A percentile compares a stretch with the other conserved stretches of the same genome.
Conservation (phyloP, 1,140 invertebrate genomes). For the Physella acuta region DNA sequence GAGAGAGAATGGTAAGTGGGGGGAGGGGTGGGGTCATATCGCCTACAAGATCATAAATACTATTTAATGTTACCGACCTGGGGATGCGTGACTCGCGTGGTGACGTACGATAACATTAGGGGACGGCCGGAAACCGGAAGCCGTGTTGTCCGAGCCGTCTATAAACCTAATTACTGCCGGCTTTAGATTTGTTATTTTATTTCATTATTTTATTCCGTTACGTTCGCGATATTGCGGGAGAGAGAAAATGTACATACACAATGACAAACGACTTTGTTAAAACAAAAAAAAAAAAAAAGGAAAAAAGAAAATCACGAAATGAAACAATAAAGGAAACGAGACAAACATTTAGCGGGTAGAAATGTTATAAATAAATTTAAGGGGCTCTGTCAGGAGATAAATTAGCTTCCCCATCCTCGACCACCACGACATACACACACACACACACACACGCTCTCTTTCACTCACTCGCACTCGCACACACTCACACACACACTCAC, state of each 20-base stretch:
- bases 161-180: constrained; percentile 16
- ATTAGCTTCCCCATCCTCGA: neutral
- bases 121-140: neutral
- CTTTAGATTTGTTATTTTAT: constrained; percentile 12
- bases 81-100: constrained; percentile 4
- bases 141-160: constrained; percentile 9
- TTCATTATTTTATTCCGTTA: constrained; percentile 10
- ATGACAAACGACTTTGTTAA: no score
- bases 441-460: neutral
- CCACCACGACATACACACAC: neutral
- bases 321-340: no score
- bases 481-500: neutral
- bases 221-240: neutral
- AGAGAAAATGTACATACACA: no score
- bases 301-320: no score
- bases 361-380: no score
- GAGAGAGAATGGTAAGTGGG: neutral
- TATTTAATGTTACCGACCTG: neutral
- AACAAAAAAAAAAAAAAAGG: no score
- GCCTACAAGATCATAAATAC: constrained; percentile 3
- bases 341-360: no score
- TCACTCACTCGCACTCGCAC: neutral
- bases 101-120: constrained; percentile 7
- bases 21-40: constrained; percentile 6
- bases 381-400: no score